phyloP scores from a whole-genome alignment of 1,140 invertebrate species.

The Ips nitidus region DNA sequence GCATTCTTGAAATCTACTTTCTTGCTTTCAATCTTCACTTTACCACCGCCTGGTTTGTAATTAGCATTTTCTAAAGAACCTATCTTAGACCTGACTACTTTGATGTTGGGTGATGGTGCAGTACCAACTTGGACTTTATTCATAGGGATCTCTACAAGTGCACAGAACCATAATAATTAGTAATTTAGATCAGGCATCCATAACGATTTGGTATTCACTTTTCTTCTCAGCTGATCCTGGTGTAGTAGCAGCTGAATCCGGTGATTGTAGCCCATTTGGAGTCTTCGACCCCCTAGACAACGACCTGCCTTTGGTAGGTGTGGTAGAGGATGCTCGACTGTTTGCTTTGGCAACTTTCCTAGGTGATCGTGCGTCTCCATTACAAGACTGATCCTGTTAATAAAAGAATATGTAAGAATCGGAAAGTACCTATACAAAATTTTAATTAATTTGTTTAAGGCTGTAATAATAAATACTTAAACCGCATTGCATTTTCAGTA shows the following conservation, averaged over 20 bases:
- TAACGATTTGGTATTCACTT: conserved; percentile 57
- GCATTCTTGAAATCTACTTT: conserved; percentile 84
- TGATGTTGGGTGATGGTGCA: conserved; percentile 87
- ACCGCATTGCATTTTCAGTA: too few species aligned
- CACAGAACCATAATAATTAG: background rate
- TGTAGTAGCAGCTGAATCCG: conserved; percentile 61
- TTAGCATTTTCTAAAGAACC: conserved; percentile 90
- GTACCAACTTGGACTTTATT: conserved; percentile 90
- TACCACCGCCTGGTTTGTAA: conserved; percentile 89
- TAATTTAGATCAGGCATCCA: background rate
- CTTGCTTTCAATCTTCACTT: conserved; percentile 84
- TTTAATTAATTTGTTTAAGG: background rate
- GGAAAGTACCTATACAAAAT: background rate
- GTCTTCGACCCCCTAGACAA: conserved; percentile 62
- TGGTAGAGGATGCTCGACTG: conserved; percentile 58
- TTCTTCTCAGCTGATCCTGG: conserved; percentile 66
- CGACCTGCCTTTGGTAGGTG: conserved; percentile 57
- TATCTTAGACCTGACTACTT: conserved; percentile 89
- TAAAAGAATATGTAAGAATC: conserved; percentile 8
- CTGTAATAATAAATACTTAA: too few species aligned
- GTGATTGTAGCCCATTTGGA: conserved; percentile 60
- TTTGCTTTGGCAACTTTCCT: conserved; percentile 54
- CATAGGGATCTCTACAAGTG: conserved; percentile 77
- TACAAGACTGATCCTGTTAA: conserved; percentile 56
- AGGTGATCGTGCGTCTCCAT: conserved; percentile 64